Percentiles rank a stretch among this genome's conserved stretches.
Evolutionary conservation across 2,797 vertebrate species (phyloP).

Genomic region (Helicolenus hilgendorfi): DNA sequence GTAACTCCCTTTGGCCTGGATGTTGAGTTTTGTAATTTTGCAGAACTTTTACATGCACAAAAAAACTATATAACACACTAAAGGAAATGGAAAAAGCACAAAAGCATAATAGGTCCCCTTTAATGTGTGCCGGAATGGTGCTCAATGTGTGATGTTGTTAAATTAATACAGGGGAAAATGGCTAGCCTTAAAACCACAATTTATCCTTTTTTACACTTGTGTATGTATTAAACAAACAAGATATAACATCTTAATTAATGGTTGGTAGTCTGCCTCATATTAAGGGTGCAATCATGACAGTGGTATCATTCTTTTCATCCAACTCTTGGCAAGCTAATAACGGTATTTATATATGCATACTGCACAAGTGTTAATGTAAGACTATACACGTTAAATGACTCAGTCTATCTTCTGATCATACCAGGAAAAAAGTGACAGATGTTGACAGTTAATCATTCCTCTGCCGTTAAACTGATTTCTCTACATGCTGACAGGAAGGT

Average conservation of each 20-base stretch:
- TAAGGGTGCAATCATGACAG: neutral
- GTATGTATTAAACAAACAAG: neutral
- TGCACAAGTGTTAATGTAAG: neutral
- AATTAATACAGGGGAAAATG: neutral
- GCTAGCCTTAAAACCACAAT: neutral
- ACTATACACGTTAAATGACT: neutral
- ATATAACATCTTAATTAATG: neutral
- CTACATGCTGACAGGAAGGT: neutral
- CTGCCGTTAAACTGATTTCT: neutral
- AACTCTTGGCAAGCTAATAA: neutral
- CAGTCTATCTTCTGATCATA: neutral
- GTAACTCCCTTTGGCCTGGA: no score
- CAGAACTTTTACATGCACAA: neutral
- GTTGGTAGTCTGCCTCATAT: neutral
- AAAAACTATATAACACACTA: neutral
- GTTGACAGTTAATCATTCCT: slow-evolving; percentile 27
- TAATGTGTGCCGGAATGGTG: slow-evolving; percentile 6
- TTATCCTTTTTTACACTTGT: neutral
- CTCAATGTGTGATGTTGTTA: neutral
- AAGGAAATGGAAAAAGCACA: neutral
- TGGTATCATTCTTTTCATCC: neutral
- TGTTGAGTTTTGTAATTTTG: neutral
- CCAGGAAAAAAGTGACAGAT: neutral
- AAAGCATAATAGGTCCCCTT: neutral
- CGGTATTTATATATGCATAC: neutral